Evolutionary conservation across 2,113 vertebrate species (phyloP), one percentile per base, ranked within the genome.

Genomic region (Xyrauchen texanus): DNA sequence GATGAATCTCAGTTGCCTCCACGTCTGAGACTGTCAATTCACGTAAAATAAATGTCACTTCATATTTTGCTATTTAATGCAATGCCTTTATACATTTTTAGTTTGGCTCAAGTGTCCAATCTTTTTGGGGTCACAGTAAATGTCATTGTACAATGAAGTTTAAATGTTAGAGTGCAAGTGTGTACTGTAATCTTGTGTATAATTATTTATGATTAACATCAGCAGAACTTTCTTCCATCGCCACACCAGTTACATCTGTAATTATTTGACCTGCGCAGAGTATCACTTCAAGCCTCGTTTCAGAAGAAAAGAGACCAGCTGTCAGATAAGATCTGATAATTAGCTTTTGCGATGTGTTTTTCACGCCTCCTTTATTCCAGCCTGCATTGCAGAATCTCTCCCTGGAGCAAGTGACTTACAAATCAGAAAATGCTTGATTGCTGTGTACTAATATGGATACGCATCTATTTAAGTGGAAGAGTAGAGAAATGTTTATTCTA

Each of bases 241-340:
- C 9, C 62, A 80, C 52, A 79, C 11, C 64, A 53, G 70, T 71
- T 53, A 72, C 62, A 60, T 53, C 21, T 11, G 10, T 70, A 69
- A 86, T 82, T 85, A 86, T 84, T 83, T 49, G 77, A 88, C 86
- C 89, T 82, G 83, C 74, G 84, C 86, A 86, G 34, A 51, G 57
- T 46, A 58, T 73, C n/a, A 82, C 84, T 82, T 72, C 21, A 34
- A 34, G 21, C 21, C 21, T 34, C 21, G 21, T 34, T 34, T 34
- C 21, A 75, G 52, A 58, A 69, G 76, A 79, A 74, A 77, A 60
- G 64, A 70, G 57, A 86, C 75, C 72, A 64, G 84, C 84, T 84
- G 86, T 84, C 87, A 85, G 34, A 46, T 71, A 79, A 78, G 66
- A 73, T 88, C 80, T 81, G 57, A 21, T 76, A 75, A 80, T 69